These are phyloP conservation scores for Peromyscus attwateri DNA, from an alignment of 2,797 vertebrate genomes.

Conservation along the genomic window DNA sequence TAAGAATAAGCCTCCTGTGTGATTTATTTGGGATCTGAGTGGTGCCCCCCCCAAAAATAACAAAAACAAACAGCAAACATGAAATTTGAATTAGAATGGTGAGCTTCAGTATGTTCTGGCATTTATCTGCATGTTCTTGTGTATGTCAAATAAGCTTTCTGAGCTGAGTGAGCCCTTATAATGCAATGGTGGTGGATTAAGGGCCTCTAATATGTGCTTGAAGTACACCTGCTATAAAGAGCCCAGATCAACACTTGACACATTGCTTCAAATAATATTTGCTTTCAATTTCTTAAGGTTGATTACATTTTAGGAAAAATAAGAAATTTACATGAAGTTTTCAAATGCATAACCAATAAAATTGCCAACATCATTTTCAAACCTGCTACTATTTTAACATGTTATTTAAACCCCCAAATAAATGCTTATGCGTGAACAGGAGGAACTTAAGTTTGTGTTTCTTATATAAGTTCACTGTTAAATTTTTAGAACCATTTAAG, in stretches of 20 bases:
- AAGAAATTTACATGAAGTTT: background rate
- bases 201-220: background rate
- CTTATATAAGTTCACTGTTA: constrained; percentile 42
- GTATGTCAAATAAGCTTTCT: background rate
- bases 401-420: constrained; percentile 56
- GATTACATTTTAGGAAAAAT: constrained; percentile 20
- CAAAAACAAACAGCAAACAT: background rate
- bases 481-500: constrained; percentile 11
- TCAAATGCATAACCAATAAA: constrained; percentile 28
- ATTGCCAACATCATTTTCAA: background rate
- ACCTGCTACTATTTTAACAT: constrained; percentile 25
- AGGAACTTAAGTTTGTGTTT: constrained; percentile 47
- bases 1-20: too few species aligned
- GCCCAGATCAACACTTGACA: background rate
- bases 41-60: too few species aligned
- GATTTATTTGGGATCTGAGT: too few species aligned
- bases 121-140: background rate
- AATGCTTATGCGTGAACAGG: constrained; percentile 60
- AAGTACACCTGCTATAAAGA: background rate
- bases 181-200: background rate
- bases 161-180: background rate
- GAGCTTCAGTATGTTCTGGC: background rate
- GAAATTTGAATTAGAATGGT: background rate
- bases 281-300: background rate
- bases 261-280: background rate